These are phyloP conservation scores for Euthynnus affinis DNA, from an alignment of 2,797 vertebrate species.

Conservation along the genomic window DNA sequence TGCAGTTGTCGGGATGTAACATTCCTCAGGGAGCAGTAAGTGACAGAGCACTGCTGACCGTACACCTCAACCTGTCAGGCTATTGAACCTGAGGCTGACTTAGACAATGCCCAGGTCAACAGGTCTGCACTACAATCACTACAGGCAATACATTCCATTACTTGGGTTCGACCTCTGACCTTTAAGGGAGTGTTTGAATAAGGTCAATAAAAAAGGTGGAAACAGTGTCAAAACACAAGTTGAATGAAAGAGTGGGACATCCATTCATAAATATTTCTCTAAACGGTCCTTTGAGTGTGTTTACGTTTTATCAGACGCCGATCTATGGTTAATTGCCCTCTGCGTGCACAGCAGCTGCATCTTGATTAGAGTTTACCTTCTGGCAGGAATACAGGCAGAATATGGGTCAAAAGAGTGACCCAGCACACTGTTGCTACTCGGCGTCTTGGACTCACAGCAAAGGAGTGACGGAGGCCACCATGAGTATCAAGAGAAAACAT, in stretches of 20 bases:
- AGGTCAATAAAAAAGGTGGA: conserved; percentile 62
- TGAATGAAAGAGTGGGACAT: conserved; percentile 12
- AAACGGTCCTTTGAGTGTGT: background rate
- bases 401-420: conserved; percentile 37
- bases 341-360: background rate
- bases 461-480: conserved; percentile 35
- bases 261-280: background rate
- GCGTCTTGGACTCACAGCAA: conserved; percentile 33
- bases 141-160: conserved; percentile 75
- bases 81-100: conserved; percentile 70
- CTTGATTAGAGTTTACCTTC: conserved; percentile 27
- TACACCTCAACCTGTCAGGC: conserved; percentile 73
- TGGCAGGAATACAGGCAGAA: conserved; percentile 48
- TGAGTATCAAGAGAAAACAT: conserved; percentile 46
- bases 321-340: conserved; percentile 20
- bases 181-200: conserved; percentile 49
- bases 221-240: conserved; percentile 44
- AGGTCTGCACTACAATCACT: conserved; percentile 70
- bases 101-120: conserved; percentile 78
- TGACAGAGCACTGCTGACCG: conserved; percentile 69
- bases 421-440: conserved; percentile 29
- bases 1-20: conserved; percentile 58
- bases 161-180: conserved; percentile 72
- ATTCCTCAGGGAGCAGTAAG: conserved; percentile 71
- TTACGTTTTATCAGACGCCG: conserved; percentile 11